Conservation (phyloP, 1,140 invertebrate genomes). For the Drosophila ananassae region DNA sequence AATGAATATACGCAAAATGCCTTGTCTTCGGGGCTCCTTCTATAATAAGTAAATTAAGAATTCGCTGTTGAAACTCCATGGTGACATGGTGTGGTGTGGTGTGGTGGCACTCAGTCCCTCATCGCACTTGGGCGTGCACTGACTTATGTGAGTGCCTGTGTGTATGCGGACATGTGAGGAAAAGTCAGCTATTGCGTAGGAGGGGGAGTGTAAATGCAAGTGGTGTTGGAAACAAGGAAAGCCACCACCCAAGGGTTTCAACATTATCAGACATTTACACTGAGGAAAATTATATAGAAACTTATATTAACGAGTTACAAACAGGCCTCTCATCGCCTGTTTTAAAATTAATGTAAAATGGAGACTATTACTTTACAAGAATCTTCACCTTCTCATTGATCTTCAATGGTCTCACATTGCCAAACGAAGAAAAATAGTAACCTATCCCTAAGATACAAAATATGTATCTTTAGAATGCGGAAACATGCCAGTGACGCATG, state of each 20-base stretch:
- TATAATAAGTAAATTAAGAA: constrained; percentile 32
- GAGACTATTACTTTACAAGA: background rate
- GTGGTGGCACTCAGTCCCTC: constrained; percentile 5
- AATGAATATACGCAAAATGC: constrained; percentile 7
- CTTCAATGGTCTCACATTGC: too few species aligned
- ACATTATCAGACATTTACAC: too few species aligned
- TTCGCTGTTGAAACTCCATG: constrained; percentile 41
- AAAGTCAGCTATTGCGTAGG: constrained; percentile 8
- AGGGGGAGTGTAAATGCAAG: constrained; percentile 38
- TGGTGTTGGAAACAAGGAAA: constrained; percentile 36
- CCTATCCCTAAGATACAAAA: background rate
- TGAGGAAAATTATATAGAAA: background rate
- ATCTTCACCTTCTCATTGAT: too few species aligned
- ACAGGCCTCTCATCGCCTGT: too few species aligned
- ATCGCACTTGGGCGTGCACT: constrained; percentile 34
- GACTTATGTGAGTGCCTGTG: constrained; percentile 21
- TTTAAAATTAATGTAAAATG: too few species aligned
- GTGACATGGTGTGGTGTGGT: constrained; percentile 36
- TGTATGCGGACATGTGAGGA: constrained; percentile 6
- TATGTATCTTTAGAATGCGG: background rate
- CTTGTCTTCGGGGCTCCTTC: constrained; percentile 5
- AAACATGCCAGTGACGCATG: background rate
- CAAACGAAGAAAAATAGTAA: too few species aligned
- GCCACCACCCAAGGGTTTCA: constrained; percentile 16
- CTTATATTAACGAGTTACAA: too few species aligned